These are phyloP conservation scores for Aeoliscus strigatus DNA, from an alignment of 2,797 vertebrate genomes.

Conservation along the genomic window DNA sequence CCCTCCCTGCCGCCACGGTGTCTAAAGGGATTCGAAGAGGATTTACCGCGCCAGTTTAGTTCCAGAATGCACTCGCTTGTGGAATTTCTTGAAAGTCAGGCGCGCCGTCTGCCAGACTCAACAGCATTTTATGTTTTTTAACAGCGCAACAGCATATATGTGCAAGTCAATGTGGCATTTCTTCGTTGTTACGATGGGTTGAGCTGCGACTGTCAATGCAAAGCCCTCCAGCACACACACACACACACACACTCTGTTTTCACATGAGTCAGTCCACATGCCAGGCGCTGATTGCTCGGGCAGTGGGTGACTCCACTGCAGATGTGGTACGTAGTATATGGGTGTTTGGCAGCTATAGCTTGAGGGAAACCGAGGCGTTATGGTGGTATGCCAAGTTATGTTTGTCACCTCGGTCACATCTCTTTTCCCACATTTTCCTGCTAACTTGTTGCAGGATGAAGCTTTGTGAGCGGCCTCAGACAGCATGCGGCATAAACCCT, in stretches of 20 bases:
- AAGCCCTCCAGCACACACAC: conserved; percentile 13
- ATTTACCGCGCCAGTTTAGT: conserved; percentile 79
- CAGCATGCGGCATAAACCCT: not conserved
- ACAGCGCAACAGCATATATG: conserved; percentile 15
- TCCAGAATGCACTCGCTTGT: conserved; percentile 75
- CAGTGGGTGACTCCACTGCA: conserved; percentile 47
- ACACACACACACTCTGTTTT: not conserved
- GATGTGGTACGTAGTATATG: conserved; percentile 46
- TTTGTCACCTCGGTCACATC: conserved; percentile 33
- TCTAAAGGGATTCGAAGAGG: conserved; percentile 81
- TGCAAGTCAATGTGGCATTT: conserved; percentile 10
- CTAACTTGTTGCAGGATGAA: conserved; percentile 44
- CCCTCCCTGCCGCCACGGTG: conserved; percentile 64
- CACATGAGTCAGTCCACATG: conserved; percentile 20
- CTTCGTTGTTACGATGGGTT: conserved; percentile 1
- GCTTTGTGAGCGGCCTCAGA: conserved; percentile 1
- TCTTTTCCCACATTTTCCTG: conserved; percentile 28
- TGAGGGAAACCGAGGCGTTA: conserved; percentile 26
- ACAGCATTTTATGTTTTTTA: conserved; percentile 45
- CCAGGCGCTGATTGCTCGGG: conserved; percentile 47
- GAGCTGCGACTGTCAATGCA: conserved; percentile 8
- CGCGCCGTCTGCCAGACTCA: conserved; percentile 53
- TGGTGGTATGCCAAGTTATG: conserved; percentile 34
- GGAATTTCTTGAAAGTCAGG: conserved; percentile 81
- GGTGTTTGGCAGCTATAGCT: conserved; percentile 48